These are phyloP conservation scores for Tiliacea citrago DNA, from an alignment of 2,888 invertebrate species.

Conservation along the genomic window DNA sequence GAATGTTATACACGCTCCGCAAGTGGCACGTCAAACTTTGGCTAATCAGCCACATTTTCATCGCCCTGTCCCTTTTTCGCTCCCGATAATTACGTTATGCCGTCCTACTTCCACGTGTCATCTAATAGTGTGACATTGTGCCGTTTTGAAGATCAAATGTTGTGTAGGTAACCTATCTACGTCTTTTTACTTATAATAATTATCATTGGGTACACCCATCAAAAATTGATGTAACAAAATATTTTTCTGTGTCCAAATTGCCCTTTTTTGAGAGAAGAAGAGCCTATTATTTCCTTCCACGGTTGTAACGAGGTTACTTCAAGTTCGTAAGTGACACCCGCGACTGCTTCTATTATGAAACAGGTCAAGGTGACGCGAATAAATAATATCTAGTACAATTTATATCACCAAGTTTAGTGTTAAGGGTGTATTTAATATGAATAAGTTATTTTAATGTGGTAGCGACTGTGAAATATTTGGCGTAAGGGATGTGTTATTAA, in stretches of 20 bases:
- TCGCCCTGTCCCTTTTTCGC: too few species aligned
- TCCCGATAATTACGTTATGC: too few species aligned
- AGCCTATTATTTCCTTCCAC: constrained; percentile 69
- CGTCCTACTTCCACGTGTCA: too few species aligned
- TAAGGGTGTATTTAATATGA: constrained; percentile 40
- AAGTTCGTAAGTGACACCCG: constrained; percentile 60
- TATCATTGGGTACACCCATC: constrained; percentile 2
- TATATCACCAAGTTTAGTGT: constrained; percentile 46
- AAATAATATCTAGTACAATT: constrained; percentile 51
- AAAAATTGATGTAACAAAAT: constrained; percentile 40
- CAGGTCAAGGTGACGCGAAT: constrained; percentile 53
- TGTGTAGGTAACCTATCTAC: too few species aligned
- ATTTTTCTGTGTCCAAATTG: constrained; percentile 67
- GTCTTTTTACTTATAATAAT: too few species aligned
- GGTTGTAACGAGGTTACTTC: constrained; percentile 65
- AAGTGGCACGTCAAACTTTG: too few species aligned
- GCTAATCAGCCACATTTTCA: too few species aligned
- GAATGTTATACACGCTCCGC: too few species aligned
- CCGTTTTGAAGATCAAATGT: too few species aligned
- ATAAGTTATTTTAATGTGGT: constrained; percentile 37
- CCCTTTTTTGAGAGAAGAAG: constrained; percentile 67
- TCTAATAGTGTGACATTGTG: too few species aligned
- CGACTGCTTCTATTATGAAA: constrained; percentile 34
- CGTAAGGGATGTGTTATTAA: too few species aligned
- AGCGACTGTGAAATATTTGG: background rate